Conservation (phyloP, 2,888 invertebrate genomes). For the Agrochola circellaris region DNA sequence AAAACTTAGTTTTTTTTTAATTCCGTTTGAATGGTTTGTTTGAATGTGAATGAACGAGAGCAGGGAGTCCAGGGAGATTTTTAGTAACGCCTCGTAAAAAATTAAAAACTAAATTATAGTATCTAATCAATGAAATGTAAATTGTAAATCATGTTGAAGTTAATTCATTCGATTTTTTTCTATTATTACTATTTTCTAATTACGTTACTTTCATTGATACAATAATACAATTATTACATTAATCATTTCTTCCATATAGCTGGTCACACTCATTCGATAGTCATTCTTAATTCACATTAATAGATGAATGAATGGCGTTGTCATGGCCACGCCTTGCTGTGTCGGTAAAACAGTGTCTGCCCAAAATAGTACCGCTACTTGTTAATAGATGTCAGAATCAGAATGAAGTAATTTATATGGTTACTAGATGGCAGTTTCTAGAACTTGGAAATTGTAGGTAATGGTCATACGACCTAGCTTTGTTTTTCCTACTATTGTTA, state of each 20-base stretch:
- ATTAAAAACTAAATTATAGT: neutral
- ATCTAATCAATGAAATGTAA: neutral
- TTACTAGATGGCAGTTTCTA: slow-evolving; percentile 19
- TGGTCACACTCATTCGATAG: slow-evolving; percentile 31
- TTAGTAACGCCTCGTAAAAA: slow-evolving; percentile 2
- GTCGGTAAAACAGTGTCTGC: slow-evolving; percentile 8
- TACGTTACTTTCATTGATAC: slow-evolving; percentile 2
- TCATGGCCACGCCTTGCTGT: slow-evolving; percentile 1
- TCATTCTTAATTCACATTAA: neutral
- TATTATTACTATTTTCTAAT: neutral
- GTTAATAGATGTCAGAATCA: slow-evolving; percentile 28
- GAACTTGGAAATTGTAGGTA: neutral
- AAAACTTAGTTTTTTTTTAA: slow-evolving; percentile 32
- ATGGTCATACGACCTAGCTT: neutral
- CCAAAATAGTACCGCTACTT: slow-evolving; percentile 13
- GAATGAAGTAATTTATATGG: neutral
- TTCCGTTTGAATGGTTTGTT: slow-evolving; percentile 64
- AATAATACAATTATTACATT: neutral
- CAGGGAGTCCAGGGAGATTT: rapidly evolving
- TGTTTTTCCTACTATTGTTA: neutral
- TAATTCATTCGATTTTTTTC: neutral
- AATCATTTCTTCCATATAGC: rapidly evolving
- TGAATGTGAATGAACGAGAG: slow-evolving; percentile 54
- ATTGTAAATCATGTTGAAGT: neutral
- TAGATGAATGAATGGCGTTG: slow-evolving; percentile 13